A percentile compares a stretch with the other conserved stretches of the same genome.
These are phyloP conservation scores for Lipotes vexillifer DNA, from an alignment of 2,113 vertebrate species.

Conservation along the genomic window DNA sequence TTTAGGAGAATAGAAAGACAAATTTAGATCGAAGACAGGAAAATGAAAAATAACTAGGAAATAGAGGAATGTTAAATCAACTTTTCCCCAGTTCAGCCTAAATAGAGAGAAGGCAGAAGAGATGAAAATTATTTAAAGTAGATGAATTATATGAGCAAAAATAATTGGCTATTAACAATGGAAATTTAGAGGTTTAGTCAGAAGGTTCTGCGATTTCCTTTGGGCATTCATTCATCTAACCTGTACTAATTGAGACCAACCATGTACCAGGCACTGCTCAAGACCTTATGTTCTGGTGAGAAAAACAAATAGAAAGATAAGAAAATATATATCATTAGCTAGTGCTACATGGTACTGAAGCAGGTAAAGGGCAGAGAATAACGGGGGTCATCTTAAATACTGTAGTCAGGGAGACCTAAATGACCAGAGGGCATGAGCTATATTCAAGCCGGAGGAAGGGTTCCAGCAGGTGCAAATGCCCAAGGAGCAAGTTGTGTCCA, in stretches of 20 bases:
- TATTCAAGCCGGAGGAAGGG: rapidly evolving
- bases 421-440: rapidly evolving
- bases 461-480: neutral
- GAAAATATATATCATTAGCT: neutral
- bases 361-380: neutral
- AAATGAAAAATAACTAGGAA: conserved; percentile 19
- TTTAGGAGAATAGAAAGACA: neutral
- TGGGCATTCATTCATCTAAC: neutral
- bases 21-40: neutral
- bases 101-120: neutral
- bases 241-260: neutral
- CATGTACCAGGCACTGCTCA: neutral
- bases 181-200: neutral
- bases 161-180: neutral
- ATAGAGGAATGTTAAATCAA: neutral
- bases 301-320: neutral
- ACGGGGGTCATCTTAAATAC: neutral
- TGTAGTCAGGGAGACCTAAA: neutral
- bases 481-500: neutral
- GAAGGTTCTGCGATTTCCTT: neutral
- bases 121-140: neutral
- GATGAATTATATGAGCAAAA: neutral
- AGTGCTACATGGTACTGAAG: neutral
- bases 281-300: neutral
- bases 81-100: neutral